Percentiles rank a stretch among this genome's conserved stretches.
These are phyloP conservation scores for Drosophila austrosaltans DNA, from an alignment of 2,888 invertebrate genomes.

Conservation along the genomic window DNA sequence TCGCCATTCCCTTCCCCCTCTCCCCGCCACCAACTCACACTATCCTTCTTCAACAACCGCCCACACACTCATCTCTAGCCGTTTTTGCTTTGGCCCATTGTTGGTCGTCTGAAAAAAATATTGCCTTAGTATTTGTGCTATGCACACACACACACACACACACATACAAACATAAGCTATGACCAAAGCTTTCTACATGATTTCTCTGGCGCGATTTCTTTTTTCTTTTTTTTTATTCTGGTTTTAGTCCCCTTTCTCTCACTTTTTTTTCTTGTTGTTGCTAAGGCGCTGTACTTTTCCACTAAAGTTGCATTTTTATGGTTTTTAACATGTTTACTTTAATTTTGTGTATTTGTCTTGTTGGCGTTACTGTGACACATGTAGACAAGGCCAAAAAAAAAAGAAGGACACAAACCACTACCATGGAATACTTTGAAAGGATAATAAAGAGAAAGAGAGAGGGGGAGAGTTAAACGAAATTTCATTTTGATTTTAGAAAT, in stretches of 20 bases:
- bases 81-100: conserved; percentile 48
- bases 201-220: conserved; percentile 66
- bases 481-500: not conserved
- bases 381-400: conserved; percentile 25
- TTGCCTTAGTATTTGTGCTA: conserved; percentile 64
- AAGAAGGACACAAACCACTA: not conserved
- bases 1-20: conserved; percentile 39
- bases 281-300: conserved; percentile 40
- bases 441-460: not conserved
- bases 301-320: conserved; percentile 74
- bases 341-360: conserved; percentile 78
- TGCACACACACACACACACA: conserved; percentile 32
- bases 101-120: conserved; percentile 68
- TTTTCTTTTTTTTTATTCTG: conserved; percentile 55
- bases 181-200: conserved; percentile 68
- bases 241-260: conserved; percentile 34
- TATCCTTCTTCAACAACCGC: not conserved
- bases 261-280: conserved; percentile 32
- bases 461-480: not conserved
- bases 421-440: not conserved
- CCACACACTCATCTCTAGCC: conserved; percentile 1
- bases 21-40: not conserved
- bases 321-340: conserved; percentile 78
- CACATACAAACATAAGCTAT: conserved; percentile 26
- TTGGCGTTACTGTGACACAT: conserved; percentile 72